Conservation (phyloP, 1,140 invertebrate genomes). For the Aphidius ervi region DNA sequence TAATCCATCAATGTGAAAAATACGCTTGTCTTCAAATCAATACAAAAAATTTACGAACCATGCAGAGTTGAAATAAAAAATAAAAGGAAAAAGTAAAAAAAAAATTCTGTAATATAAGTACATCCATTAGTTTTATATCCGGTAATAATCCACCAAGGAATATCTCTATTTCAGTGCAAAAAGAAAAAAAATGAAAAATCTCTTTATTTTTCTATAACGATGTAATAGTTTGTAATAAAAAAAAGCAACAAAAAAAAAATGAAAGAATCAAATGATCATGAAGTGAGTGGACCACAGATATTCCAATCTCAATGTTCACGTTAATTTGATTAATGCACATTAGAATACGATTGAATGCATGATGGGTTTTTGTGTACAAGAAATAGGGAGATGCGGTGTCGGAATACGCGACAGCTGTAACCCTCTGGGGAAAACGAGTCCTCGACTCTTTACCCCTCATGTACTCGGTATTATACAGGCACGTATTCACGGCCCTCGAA, state of each 20-base stretch:
- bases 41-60: too few relatives aligned
- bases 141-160: too few relatives aligned
- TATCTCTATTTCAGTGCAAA: too few relatives aligned
- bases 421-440: slow-evolving; percentile 40
- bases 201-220: too few relatives aligned
- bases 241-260: slow-evolving; percentile 4
- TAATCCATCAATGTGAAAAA: too few relatives aligned
- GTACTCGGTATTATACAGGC: slow-evolving; percentile 6
- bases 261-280: neutral
- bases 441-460: slow-evolving; percentile 40
- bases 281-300: neutral
- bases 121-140: too few relatives aligned
- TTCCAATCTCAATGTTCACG: slow-evolving; percentile 5
- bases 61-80: too few relatives aligned
- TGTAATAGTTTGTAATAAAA: neutral
- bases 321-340: slow-evolving; percentile 24
- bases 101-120: too few relatives aligned
- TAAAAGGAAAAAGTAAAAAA: too few relatives aligned
- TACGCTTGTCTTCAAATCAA: too few relatives aligned
- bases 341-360: slow-evolving; percentile 23
- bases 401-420: slow-evolving; percentile 51
- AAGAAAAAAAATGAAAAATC: too few relatives aligned
- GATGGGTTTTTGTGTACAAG: slow-evolving; percentile 11
- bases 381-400: slow-evolving; percentile 38
- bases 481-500: slow-evolving; percentile 26